Percentiles rank a stretch among this genome's conserved stretches.
Conservation (phyloP, 2,113 vertebrate species). For the Zootoca vivipara region DNA sequence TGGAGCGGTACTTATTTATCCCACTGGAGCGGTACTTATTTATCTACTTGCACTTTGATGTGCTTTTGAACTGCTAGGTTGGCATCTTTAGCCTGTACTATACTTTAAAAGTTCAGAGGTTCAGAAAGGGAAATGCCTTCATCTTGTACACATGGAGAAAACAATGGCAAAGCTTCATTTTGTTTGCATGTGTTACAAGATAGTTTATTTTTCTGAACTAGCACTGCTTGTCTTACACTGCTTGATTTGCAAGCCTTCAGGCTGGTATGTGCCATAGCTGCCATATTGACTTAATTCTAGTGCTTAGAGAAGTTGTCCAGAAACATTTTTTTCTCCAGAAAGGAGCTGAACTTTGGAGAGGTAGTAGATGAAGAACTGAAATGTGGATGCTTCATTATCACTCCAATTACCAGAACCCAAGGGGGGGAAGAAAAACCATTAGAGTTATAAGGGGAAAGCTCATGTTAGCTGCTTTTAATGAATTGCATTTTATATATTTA, state of each 20-base stretch:
- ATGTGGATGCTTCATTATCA: background rate
- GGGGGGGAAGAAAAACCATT: background rate
- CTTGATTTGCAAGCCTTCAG: background rate
- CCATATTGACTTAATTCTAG: background rate
- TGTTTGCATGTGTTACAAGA: background rate
- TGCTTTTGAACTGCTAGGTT: too few species aligned
- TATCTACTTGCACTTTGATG: too few species aligned
- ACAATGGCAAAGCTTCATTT: background rate
- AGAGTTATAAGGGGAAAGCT: background rate
- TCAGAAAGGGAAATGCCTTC: background rate
- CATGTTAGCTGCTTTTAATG: too few species aligned
- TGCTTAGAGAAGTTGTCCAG: background rate
- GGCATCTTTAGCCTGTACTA: background rate
- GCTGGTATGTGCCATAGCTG: background rate
- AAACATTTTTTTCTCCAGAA: background rate
- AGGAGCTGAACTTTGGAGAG: background rate
- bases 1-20: too few species aligned
- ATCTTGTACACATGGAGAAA: background rate
- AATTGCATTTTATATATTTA: background rate
- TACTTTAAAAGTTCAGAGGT: background rate
- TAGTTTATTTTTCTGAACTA: background rate
- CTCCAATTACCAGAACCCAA: background rate
- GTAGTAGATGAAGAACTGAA: background rate
- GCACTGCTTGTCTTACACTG: background rate
- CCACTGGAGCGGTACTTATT: too few species aligned